Evolutionary conservation across 2,888 invertebrate species (phyloP), one percentile per base, ranked within the genome.

Genomic region (Heliconius sara): DNA sequence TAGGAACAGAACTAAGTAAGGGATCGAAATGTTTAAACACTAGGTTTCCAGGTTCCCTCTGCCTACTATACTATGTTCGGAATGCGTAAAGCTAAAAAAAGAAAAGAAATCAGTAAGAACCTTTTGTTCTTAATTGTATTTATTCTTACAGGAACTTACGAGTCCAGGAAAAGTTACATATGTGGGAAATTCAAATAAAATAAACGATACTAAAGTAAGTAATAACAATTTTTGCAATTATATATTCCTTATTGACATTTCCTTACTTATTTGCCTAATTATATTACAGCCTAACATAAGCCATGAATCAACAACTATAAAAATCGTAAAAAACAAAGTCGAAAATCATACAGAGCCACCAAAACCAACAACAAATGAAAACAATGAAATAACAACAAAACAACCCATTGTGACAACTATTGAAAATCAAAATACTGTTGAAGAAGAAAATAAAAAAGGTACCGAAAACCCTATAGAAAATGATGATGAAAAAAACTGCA

Each of bases 121-220:
- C 27, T 27, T 27, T 27, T 27, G n/a, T 19, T 43, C 7, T 43
- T 9, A 70, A 7, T n/a, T 13, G 43, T 43, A 25, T 6, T 22
- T 52, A 30, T 6, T 57, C 12, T 72, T 39, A 9, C 19, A 74
- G 74, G 74, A 74, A 16, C 39, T 74, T 19, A 74, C 16, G 7
- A 39, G 43, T 25, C 34, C 74, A 25, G 74, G 63, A 25, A 63
- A 16, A 60, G 63, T 12, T 63, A 34, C 39, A 9, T 25, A 74
- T 63, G 74, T 74, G n/a, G 74, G 74, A 43, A 60, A 74, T 63
- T 39, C 43, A 0, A n/a, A 63, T 25, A 74, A 74, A 13, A 43
- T 60, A 16, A 7, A 34, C 9, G 34, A 16, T 3, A 74, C 63
- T 19, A 25, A 74, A 39, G 74, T 74, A 74, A 74, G 74, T 74